Percentiles rank a stretch among this genome's conserved stretches.
These are phyloP conservation scores for Euproctis similis DNA, from an alignment of 2,888 invertebrate species.

Conservation along the genomic window DNA sequence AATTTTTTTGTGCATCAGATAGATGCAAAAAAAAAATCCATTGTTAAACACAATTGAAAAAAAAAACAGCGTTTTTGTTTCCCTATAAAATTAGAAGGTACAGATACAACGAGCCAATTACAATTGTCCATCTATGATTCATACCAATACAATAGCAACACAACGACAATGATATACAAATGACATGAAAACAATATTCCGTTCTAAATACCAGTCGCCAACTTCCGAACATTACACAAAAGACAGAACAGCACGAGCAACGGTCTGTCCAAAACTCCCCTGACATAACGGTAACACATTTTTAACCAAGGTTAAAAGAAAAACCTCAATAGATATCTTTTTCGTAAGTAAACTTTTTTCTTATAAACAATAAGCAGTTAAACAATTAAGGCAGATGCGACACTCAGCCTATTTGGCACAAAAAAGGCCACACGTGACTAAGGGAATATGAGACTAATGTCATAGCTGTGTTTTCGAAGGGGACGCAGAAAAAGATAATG, in stretches of 20 bases:
- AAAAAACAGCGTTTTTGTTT: no score
- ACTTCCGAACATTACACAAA: slow-evolving; percentile 21
- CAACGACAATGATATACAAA: slow-evolving; percentile 26
- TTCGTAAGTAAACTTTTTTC: slow-evolving; percentile 21
- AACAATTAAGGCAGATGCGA: slow-evolving; percentile 61
- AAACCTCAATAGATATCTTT: slow-evolving; percentile 17
- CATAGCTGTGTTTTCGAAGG: slow-evolving; percentile 33
- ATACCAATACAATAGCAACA: slow-evolving; percentile 18
- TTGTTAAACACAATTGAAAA: no score
- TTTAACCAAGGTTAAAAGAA: slow-evolving; percentile 17
- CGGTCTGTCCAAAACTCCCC: slow-evolving; percentile 17
- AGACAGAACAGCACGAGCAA: slow-evolving; percentile 42
- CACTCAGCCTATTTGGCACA: slow-evolving; percentile 36
- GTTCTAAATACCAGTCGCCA: slow-evolving; percentile 32
- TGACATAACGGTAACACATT: slow-evolving; percentile 25
- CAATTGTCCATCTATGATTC: slow-evolving; percentile 14
- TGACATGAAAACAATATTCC: slow-evolving; percentile 27
- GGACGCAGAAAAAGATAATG: slow-evolving; percentile 11
- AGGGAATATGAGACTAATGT: slow-evolving; percentile 48
- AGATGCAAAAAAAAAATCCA: no score
- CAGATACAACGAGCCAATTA: no score
- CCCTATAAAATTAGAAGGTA: no score
- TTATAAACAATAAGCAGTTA: slow-evolving; percentile 47
- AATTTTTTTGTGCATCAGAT: no score
- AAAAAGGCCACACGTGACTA: slow-evolving; percentile 51